phyloP scores from a whole-genome alignment of 2,797 vertebrate genomes.

The Gila robusta region DNA sequence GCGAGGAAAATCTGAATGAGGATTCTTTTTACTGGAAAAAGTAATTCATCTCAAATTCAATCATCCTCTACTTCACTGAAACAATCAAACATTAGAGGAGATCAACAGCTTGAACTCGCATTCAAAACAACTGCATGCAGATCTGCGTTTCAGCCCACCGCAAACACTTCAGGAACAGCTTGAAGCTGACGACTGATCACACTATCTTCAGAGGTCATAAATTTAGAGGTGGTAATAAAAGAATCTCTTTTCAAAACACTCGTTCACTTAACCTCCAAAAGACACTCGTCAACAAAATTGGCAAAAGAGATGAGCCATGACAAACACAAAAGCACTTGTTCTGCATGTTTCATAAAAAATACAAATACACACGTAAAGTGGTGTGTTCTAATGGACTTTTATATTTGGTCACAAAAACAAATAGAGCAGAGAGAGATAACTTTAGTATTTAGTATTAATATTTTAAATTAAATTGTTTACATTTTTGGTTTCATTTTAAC shows the following conservation, averaged over 20 bases:
- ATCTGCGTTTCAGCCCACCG: background rate
- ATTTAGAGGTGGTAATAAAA: background rate
- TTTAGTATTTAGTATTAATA: background rate
- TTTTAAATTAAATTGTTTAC: background rate
- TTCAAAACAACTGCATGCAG: background rate
- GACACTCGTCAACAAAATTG: background rate
- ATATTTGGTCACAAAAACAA: background rate
- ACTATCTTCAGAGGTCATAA: background rate
- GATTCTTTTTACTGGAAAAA: background rate
- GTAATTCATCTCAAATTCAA: background rate
- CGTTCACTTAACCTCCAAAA: background rate
- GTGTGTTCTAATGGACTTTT: background rate
- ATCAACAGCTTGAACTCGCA: background rate
- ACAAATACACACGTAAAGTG: background rate
- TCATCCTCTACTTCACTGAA: background rate
- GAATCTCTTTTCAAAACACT: background rate
- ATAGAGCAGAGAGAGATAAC: background rate
- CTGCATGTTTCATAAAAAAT: background rate
- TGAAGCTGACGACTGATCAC: background rate
- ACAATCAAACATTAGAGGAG: background rate
- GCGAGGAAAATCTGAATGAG: background rate
- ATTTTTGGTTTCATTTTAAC: background rate
- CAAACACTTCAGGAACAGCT: background rate
- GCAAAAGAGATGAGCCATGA: constrained; percentile 26
- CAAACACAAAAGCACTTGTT: background rate